Evolutionary conservation across 2,888 invertebrate genomes (phyloP).

Genomic region (Drosophila yooni): DNA sequence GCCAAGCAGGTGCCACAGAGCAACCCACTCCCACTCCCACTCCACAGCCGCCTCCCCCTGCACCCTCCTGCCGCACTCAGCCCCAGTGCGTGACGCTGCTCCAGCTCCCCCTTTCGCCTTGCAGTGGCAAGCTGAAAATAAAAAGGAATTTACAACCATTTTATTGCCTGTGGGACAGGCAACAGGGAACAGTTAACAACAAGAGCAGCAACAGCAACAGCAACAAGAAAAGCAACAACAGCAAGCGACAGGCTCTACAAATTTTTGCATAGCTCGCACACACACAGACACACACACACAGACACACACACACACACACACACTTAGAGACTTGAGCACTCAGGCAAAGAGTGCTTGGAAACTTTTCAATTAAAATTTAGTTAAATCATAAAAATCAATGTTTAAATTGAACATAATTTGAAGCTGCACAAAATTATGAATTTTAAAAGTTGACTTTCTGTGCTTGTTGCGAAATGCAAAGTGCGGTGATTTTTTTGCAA

Average conservation of each 20-base stretch:
- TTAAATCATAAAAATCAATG: not conserved
- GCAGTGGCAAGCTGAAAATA: slow-evolving; percentile 54
- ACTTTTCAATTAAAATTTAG: not conserved
- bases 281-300: too few species aligned
- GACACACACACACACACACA: slow-evolving; percentile 9
- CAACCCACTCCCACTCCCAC: not conserved
- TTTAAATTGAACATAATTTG: not conserved
- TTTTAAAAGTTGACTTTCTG: not conserved
- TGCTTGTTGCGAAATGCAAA: not conserved
- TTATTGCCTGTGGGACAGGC: slow-evolving; percentile 59
- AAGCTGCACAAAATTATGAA: not conserved
- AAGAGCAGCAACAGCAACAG: not conserved
- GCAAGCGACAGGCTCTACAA: slow-evolving; percentile 22
- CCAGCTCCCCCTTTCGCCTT: slow-evolving; percentile 9
- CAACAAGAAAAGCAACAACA: not conserved
- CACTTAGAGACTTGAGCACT: not conserved
- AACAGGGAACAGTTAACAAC: slow-evolving; percentile 43
- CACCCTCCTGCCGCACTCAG: slow-evolving; percentile 1
- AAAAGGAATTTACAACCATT: slow-evolving; percentile 71
- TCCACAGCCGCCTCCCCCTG: not conserved
- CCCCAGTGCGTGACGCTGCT: not conserved
- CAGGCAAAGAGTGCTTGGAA: not conserved
- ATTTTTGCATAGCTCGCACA: slow-evolving; percentile 54
- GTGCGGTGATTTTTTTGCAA: not conserved
- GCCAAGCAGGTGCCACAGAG: slow-evolving; percentile 67